phyloP scores from a whole-genome alignment of 2,888 invertebrate species.

The Tholera decimalis region DNA sequence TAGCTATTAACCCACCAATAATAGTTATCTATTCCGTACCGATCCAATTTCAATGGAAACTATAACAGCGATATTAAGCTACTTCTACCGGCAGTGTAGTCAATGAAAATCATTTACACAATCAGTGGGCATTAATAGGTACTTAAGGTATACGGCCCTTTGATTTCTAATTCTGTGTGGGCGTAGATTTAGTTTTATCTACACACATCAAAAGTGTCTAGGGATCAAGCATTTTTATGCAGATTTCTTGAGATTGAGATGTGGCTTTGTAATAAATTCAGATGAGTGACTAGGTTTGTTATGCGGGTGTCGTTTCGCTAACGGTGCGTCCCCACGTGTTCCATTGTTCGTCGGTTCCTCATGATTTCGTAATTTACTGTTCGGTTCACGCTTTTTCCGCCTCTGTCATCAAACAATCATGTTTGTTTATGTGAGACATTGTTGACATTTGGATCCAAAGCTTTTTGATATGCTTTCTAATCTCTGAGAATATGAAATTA shows the following conservation, averaged over 20 bases:
- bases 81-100: conserved; percentile 70
- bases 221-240: too few relatives aligned
- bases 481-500: not conserved
- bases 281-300: conserved; percentile 55
- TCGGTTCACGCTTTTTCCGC: conserved; percentile 64
- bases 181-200: conserved; percentile 61
- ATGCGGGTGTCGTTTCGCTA: conserved; percentile 74
- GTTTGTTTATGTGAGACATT: conserved; percentile 49
- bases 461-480: not conserved
- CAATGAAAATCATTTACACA: conserved; percentile 76
- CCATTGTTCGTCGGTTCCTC: conserved; percentile 76
- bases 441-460: conserved; percentile 15
- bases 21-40: conserved; percentile 63
- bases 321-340: conserved; percentile 75
- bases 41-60: conserved; percentile 49
- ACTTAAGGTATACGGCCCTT: conserved; percentile 65
- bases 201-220: too few relatives aligned
- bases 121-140: conserved; percentile 77
- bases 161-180: conserved; percentile 68
- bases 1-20: conserved; percentile 27
- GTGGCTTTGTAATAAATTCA: too few relatives aligned
- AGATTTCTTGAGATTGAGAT: too few relatives aligned
- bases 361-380: conserved; percentile 68
- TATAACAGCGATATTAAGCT: conserved; percentile 52
- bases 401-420: conserved; percentile 57